Percentiles rank a stretch among this genome's conserved stretches.
Evolutionary conservation across 2,888 invertebrate species (phyloP).

Genomic region (Nephrotoma flavescens): DNA sequence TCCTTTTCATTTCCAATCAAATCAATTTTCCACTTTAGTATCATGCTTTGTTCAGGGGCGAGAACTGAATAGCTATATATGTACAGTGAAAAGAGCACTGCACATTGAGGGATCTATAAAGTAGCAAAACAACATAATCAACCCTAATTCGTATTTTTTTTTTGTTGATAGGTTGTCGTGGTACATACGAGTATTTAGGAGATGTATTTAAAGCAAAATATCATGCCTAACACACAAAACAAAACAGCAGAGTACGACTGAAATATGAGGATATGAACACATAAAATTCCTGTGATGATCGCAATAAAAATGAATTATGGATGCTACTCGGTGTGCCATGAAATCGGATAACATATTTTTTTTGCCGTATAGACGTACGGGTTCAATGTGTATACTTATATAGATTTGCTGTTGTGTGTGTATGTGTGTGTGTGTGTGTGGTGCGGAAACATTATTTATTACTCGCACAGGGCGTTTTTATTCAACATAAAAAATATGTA

Average conservation of each 20-base stretch:
- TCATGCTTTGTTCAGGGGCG: not conserved
- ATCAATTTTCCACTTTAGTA: not conserved
- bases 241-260: not conserved
- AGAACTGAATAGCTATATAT: not conserved
- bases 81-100: not conserved
- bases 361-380: not conserved
- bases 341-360: constrained; percentile 31
- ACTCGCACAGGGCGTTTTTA: constrained; percentile 23
- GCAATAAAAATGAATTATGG: constrained; percentile 27
- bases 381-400: not conserved
- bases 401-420: not conserved
- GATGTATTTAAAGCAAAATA: not conserved
- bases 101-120: not conserved
- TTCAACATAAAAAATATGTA: not conserved
- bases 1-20: not conserved
- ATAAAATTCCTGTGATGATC: constrained; percentile 5
- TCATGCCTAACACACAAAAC: not conserved
- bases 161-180: not conserved
- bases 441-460: constrained; percentile 29
- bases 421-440: not conserved
- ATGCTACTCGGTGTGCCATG: constrained; percentile 27
- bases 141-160: not conserved
- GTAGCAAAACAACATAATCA: not conserved
- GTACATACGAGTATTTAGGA: not conserved
- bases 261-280: not conserved